These are phyloP conservation scores for Dissostichus mawsoni DNA, from an alignment of 2,113 vertebrate genomes.

Conservation along the genomic window DNA sequence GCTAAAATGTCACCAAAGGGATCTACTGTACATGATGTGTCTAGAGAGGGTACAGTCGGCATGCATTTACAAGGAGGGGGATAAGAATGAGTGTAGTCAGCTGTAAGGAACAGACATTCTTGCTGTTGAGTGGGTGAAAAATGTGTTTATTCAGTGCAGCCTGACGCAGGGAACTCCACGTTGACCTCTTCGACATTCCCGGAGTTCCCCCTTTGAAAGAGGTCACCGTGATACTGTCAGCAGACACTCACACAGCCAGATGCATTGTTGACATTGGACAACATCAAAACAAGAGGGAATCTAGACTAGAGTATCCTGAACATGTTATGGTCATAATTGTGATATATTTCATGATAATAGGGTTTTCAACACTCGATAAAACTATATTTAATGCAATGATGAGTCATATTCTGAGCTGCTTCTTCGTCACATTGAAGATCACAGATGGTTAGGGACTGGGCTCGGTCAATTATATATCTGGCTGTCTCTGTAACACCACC, in stretches of 20 bases:
- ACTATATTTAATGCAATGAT: not conserved
- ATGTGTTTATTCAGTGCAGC: slow-evolving; percentile 50
- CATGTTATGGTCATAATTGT: not conserved
- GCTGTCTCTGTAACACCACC: slow-evolving; percentile 33
- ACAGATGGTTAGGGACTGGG: slow-evolving; percentile 24
- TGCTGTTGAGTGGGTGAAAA: slow-evolving; percentile 38
- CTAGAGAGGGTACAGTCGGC: slow-evolving; percentile 27
- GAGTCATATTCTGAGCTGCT: not conserved
- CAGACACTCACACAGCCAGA: slow-evolving; percentile 18
- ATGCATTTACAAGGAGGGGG: not conserved
- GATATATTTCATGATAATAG: not conserved
- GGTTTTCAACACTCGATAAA: not conserved
- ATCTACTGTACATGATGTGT: slow-evolving; percentile 39
- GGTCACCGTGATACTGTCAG: slow-evolving; percentile 21
- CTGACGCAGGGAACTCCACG: slow-evolving; percentile 33
- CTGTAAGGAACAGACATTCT: slow-evolving; percentile 23
- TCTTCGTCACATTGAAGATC: not conserved
- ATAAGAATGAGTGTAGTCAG: slow-evolving; percentile 6
- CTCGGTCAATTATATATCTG: slow-evolving; percentile 52
- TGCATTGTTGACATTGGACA: slow-evolving; percentile 14
- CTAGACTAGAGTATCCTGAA: slow-evolving; percentile 2
- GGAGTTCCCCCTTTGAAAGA: slow-evolving; percentile 42
- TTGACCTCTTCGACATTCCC: slow-evolving; percentile 58
- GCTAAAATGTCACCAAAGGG: slow-evolving; percentile 35
- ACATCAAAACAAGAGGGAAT: slow-evolving; percentile 21